Evolutionary conservation across 2,113 vertebrate genomes (phyloP).

Genomic region (Ptilorrhoa leucosticta): DNA sequence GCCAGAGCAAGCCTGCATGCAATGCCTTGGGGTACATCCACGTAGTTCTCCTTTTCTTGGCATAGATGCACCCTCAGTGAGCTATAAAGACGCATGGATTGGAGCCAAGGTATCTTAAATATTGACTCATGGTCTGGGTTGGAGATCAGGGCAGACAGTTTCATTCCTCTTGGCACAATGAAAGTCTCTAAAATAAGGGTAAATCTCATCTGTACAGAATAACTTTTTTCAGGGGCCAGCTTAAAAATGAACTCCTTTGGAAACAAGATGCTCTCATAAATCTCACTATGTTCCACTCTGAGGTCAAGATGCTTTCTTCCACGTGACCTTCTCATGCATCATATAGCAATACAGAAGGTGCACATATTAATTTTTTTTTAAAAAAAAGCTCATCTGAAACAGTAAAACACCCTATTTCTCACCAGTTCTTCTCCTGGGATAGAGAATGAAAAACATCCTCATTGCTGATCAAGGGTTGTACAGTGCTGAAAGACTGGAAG

Average conservation of each 20-base stretch:
- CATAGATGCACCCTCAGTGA: background rate
- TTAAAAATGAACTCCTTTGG: background rate
- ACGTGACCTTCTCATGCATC: background rate
- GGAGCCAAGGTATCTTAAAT: slow-evolving; percentile 54
- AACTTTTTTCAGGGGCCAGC: slow-evolving; percentile 1
- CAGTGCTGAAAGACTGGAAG: background rate
- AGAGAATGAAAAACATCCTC: background rate
- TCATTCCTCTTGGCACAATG: slow-evolving; percentile 48
- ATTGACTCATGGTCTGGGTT: slow-evolving; percentile 55
- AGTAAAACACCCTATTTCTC: background rate
- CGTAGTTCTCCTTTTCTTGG: background rate
- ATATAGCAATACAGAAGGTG: background rate
- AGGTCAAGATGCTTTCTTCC: background rate
- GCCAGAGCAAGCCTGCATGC: background rate
- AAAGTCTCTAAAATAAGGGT: slow-evolving; percentile 31
- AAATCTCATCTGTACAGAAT: slow-evolving; percentile 15
- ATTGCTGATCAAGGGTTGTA: background rate
- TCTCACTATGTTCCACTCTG: background rate
- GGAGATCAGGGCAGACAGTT: slow-evolving; percentile 49
- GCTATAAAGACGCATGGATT: background rate
- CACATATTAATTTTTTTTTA: background rate
- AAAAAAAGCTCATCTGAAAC: background rate
- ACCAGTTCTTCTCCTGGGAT: background rate
- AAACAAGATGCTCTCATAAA: background rate
- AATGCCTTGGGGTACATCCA: background rate